Base-by-base conservation (phyloP, 2,888 invertebrate species). In the Agrochola lychnidis region DNA sequence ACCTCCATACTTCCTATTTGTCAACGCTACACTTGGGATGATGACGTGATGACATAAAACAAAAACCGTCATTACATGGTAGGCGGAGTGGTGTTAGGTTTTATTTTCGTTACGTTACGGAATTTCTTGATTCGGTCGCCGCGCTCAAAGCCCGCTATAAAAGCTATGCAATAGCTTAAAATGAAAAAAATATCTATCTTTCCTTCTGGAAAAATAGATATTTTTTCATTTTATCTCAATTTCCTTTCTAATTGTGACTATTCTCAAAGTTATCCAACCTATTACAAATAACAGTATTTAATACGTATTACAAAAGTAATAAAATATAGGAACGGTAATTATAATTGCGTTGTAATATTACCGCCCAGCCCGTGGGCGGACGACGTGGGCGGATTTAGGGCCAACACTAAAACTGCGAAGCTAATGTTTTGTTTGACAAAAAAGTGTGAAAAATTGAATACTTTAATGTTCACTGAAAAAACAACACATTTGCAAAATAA, bases 361-460 rank as follows among this genome's bases (percentile, higher is more conserved):
- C 57, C 73, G 68, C 62, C 68, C 64, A 45, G 12, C 9, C 9
- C 3, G 84, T 82, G 80, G 82, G 84, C 77, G 84, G 75, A 36
- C 61, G 73, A 62, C 59, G 84, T 80, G 56, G 82, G 80, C 75
- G 77, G 68, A 40, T 51, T 66, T 59, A 66, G 68, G 48, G 7
- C 22, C 73, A 25, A 69, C 79, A 82, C 84, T 64, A 40, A 76
- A 82, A 80, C 84, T 84, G 64, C 16, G 82, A 40, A 84, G 36
- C 57, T 73, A 12, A 40, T 56, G 16, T 61, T 76, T 45, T 10
- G 6, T 70, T 56, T 56, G 1, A 36, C 45, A 53, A 69, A 51
- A 74, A 56, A 70, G 16, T 14, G 51, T n/a, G 2, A 7, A 14
- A 67, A 30, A 42, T 66, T 0, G 0, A 30, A 61, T 53, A 19